Evolutionary conservation across 2,888 invertebrate species (phyloP), one percentile per base, ranked within the genome.

Genomic region (Drosophila subsilvestris): DNA sequence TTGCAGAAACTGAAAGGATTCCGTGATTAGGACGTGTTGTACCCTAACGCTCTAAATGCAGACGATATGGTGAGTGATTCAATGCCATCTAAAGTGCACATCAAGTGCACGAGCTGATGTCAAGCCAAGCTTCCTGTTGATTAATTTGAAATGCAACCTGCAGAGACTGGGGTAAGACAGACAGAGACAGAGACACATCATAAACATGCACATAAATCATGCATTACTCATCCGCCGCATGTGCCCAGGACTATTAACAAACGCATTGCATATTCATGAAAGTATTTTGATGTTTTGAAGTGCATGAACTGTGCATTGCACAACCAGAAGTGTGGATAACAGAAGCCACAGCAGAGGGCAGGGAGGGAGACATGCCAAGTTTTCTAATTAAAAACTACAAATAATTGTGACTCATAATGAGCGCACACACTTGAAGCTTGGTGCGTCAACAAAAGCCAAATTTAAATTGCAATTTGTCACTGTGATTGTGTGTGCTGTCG

Each of bases 21-120:
- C 85, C 88, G 91, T 91, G 89, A 91, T 91, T 91, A 90, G 91
- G 91, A 92, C 91, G 90, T 91, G 92, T 91, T 92, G 92, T 90
- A 91, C 91, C 91, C 90, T 88, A 91, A 89, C 90, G 92, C 88
- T 90, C 88, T 91, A 90, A 83, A 90, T 91, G 89, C 91, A 91
- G 92, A 92, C 92, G 92, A 92, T 92, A 92, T 92, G 92, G 92
- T 92, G 75, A 91, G 92, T 76, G 20, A 12, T 20, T 47, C 7
- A 4, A n/a, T n/a, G n/a, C n/a, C 12, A 47, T 2, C 27, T 18
- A 14, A n/a, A 20, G 20, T n/a, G 18, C 37, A 54, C 17, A 45
- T 68, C 72, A 51, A n/a, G n/a, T n/a, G n/a, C n/a, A 58, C 55
- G 48, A 57, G 57, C 62, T 48, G 3, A 7, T 22, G 22, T 22